phyloP scores from a whole-genome alignment of 2,797 vertebrate species.

The Lates japonicus region DNA sequence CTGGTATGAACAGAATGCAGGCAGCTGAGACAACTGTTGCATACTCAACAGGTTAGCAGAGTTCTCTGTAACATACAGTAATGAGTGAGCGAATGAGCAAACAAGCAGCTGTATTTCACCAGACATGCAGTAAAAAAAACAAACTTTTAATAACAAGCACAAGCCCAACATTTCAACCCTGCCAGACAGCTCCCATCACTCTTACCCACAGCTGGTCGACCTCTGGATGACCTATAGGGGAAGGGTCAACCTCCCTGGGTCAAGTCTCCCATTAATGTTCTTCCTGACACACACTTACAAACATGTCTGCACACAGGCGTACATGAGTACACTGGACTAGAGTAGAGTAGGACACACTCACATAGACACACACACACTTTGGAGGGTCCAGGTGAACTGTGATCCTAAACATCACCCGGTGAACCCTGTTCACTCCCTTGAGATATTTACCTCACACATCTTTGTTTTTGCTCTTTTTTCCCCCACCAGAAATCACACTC shows the following conservation, averaged over 20 bases:
- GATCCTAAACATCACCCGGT: constrained; percentile 59
- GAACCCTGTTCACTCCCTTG: constrained; percentile 49
- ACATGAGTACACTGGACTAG: not conserved
- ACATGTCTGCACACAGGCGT: not conserved
- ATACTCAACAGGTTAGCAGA: not conserved
- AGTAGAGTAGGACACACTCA: not conserved
- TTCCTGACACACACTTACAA: constrained; percentile 42
- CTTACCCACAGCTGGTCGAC: constrained; percentile 70
- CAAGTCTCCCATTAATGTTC: constrained; percentile 62
- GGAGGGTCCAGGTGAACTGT: constrained; percentile 59
- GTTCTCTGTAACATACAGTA: not conserved
- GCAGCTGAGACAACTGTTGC: not conserved
- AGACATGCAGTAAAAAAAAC: constrained; percentile 15
- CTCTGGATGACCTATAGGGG: constrained; percentile 50
- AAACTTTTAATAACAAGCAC: constrained; percentile 35
- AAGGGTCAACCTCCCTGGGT: constrained; percentile 54
- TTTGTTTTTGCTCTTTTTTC: constrained; percentile 38
- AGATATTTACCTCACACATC: constrained; percentile 59
- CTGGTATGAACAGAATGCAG: not conserved
- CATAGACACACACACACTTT: constrained; percentile 12
- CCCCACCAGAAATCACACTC: not conserved
- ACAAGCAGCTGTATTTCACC: constrained; percentile 28
- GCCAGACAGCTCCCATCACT: constrained; percentile 56
- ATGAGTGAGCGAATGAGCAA: not conserved
- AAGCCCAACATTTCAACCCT: constrained; percentile 35